Percentiles rank a stretch among this genome's conserved stretches.
phyloP scores from a whole-genome alignment of 2,113 vertebrate genomes.

The Hippoglossus stenolepis region DNA sequence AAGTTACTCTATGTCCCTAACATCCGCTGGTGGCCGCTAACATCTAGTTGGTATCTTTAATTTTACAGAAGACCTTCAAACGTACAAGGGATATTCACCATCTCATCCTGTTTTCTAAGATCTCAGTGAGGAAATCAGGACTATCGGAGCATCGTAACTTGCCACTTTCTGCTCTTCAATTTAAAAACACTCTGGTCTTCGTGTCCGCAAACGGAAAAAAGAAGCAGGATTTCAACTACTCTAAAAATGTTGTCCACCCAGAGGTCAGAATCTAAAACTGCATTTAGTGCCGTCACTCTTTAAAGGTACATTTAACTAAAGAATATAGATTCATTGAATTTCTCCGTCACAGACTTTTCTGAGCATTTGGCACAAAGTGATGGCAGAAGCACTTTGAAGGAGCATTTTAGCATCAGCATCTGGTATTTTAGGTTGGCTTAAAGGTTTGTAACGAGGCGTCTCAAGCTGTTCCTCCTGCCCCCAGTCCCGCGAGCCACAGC shows the following conservation, averaged over 20 bases:
- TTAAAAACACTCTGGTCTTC: slow-evolving; percentile 11
- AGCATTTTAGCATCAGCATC: slow-evolving; percentile 51
- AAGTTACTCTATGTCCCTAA: too few relatives aligned
- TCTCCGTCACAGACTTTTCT: slow-evolving; percentile 27
- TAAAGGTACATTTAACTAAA: slow-evolving; percentile 35
- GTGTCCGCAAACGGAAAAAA: slow-evolving; percentile 8
- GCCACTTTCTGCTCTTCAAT: not conserved
- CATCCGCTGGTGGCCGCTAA: too few relatives aligned
- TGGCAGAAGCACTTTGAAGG: slow-evolving; percentile 37
- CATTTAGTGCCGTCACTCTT: slow-evolving; percentile 9
- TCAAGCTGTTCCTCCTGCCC: slow-evolving; percentile 59
- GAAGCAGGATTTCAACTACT: slow-evolving; percentile 13
- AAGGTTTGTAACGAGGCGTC: slow-evolving; percentile 61
- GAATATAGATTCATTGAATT: slow-evolving; percentile 41
- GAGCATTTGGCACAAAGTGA: slow-evolving; percentile 33
- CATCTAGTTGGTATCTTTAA: too few relatives aligned
- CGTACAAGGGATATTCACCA: too few relatives aligned
- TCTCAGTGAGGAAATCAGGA: too few relatives aligned
- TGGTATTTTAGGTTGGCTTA: slow-evolving; percentile 58
- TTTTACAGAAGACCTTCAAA: too few relatives aligned
- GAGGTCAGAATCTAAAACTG: slow-evolving; percentile 21
- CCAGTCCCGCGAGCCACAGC: slow-evolving; percentile 43
- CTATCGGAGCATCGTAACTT: too few relatives aligned
- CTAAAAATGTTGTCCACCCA: slow-evolving; percentile 16
- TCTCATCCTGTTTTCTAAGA: too few relatives aligned